phyloP scores from a whole-genome alignment of 2,888 invertebrate species.

The Hydraecia micacea region DNA sequence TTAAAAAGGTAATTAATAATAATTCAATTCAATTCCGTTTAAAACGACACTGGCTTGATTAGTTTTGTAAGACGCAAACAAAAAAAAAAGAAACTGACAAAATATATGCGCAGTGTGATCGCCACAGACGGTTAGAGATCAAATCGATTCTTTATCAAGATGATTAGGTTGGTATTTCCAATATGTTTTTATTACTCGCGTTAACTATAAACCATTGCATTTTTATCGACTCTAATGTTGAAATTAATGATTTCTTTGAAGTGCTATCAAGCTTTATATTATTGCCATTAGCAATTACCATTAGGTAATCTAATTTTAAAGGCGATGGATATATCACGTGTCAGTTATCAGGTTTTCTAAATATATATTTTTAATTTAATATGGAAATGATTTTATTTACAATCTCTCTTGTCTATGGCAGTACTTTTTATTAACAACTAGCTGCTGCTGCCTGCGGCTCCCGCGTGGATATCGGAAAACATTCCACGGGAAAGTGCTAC shows the following conservation, averaged over 20 bases:
- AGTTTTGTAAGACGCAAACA: background rate
- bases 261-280: conserved; percentile 10
- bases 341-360: background rate
- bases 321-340: conserved; percentile 1
- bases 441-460: no score
- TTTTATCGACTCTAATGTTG: conserved; percentile 22
- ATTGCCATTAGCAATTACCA: conserved; percentile 8
- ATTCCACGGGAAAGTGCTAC: no score
- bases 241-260: conserved; percentile 43
- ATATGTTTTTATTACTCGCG: conserved; percentile 28
- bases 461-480: no score
- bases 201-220: background rate
- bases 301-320: conserved; percentile 17
- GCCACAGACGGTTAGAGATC: conserved; percentile 20
- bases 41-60: conserved; percentile 4
- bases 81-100: conserved; percentile 12
- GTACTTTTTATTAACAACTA: background rate
- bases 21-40: background rate
- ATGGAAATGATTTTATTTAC: background rate
- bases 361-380: no score
- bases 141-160: conserved; percentile 29
- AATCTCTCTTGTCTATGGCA: background rate
- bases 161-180: conserved; percentile 27
- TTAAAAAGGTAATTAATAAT: conserved; percentile 10
- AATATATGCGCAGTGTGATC: conserved; percentile 23